phyloP scores from a whole-genome alignment of 2,113 vertebrate genomes.

The Bucco capensis region DNA sequence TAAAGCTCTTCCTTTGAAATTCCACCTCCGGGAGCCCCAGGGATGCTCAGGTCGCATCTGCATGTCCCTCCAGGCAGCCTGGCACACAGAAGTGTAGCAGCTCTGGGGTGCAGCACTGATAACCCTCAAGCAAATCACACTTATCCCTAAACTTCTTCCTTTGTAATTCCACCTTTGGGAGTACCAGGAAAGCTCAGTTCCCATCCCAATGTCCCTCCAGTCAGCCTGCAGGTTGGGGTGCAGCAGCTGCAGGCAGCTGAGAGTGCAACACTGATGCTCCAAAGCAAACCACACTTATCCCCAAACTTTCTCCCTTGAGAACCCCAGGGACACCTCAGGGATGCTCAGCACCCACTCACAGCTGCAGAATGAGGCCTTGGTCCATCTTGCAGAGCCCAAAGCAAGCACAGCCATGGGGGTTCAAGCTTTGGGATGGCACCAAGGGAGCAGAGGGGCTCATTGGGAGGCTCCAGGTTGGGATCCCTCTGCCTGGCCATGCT shows the following conservation, averaged over 20 bases:
- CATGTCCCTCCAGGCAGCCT: too few species aligned
- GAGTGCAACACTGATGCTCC: too few species aligned
- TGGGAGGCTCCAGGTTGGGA: neutral
- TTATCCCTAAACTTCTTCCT: neutral
- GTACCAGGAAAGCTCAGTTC: too few species aligned
- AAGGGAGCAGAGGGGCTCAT: neutral
- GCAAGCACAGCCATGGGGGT: neutral
- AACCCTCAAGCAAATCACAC: too few species aligned
- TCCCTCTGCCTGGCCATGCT: neutral
- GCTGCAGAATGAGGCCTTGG: neutral
- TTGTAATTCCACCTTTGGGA: neutral
- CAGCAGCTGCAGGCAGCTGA: neutral
- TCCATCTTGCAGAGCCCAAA: neutral
- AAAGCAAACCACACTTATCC: neutral
- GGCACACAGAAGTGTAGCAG: too few species aligned
- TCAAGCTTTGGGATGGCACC: neutral
- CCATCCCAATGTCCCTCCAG: too few species aligned
- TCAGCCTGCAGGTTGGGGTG: neutral
- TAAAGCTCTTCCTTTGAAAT: neutral
- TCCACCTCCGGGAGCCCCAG: neutral
- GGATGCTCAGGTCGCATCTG: neutral
- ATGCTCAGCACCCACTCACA: neutral
- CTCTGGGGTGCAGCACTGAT: too few species aligned
- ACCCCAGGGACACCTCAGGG: neutral
- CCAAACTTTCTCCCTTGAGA: neutral